A percentile compares a stretch with the other conserved stretches of the same genome.
Conservation (phyloP, 2,113 vertebrate genomes). For the Petrocephalus microphthalmus region DNA sequence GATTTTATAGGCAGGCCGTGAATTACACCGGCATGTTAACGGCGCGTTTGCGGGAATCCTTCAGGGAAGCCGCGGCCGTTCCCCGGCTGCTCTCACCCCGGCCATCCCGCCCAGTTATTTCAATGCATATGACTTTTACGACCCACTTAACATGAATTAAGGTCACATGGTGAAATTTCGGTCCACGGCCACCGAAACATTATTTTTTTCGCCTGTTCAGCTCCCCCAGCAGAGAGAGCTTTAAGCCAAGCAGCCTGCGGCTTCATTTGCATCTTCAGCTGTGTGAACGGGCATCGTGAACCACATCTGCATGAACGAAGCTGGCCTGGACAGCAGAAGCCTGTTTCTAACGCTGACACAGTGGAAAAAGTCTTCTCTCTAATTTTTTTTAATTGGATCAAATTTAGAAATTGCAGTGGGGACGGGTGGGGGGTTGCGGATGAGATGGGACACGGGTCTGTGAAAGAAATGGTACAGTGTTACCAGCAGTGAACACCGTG, state of each 20-base stretch:
- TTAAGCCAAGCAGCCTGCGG: background rate
- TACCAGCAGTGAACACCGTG: conserved; percentile 19
- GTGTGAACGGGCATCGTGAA: conserved; percentile 23
- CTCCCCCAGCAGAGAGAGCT: background rate
- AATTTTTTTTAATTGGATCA: background rate
- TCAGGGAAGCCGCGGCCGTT: background rate
- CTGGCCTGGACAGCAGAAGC: conserved; percentile 25
- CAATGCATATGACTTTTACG: background rate
- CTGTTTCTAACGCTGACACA: conserved; percentile 27
- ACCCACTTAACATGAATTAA: background rate
- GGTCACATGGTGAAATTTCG: background rate
- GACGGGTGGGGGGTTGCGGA: background rate
- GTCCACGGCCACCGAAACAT: background rate
- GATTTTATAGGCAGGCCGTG: background rate
- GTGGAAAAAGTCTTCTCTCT: conserved; percentile 15
- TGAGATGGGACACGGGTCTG: background rate
- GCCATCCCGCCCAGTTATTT: background rate
- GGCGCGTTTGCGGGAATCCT: background rate
- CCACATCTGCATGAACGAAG: background rate
- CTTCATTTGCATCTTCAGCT: background rate
- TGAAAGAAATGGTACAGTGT: conserved; percentile 14
- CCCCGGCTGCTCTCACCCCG: background rate
- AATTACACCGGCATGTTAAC: background rate
- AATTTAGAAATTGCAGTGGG: background rate
- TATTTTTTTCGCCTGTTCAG: background rate